These are phyloP conservation scores for Euproctis similis DNA, from an alignment of 2,888 invertebrate species.

Conservation along the genomic window DNA sequence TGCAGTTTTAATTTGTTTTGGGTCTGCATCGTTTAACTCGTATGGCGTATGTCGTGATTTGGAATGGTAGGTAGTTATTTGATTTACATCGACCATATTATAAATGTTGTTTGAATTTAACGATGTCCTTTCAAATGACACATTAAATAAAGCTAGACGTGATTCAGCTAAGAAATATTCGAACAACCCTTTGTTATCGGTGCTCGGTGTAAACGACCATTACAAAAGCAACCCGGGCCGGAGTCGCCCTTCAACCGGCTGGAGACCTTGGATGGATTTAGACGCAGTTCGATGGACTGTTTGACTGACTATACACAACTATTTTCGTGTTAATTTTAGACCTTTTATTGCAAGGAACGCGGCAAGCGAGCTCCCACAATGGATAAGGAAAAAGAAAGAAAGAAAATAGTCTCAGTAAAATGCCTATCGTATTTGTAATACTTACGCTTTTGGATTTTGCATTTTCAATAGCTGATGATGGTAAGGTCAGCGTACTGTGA, in stretches of 20 bases:
- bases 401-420: no score
- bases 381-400: slow-evolving; percentile 27
- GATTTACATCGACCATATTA: slow-evolving; percentile 8
- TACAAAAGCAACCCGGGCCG: slow-evolving; percentile 58
- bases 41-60: slow-evolving; percentile 60
- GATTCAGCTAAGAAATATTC: slow-evolving; percentile 54
- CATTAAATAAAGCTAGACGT: slow-evolving; percentile 35
- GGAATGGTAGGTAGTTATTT: no score
- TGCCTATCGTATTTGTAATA: slow-evolving; percentile 22
- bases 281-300: slow-evolving; percentile 68
- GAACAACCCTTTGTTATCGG: slow-evolving; percentile 67
- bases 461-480: slow-evolving; percentile 27
- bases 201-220: slow-evolving; percentile 63
- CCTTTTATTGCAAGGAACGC: slow-evolving; percentile 54
- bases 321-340: slow-evolving; percentile 50
- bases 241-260: slow-evolving; percentile 70
- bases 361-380: slow-evolving; percentile 43
- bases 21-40: slow-evolving; percentile 32
- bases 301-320: slow-evolving; percentile 52
- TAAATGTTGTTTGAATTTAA: slow-evolving; percentile 13
- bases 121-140: slow-evolving; percentile 25
- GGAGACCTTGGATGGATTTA: slow-evolving; percentile 74
- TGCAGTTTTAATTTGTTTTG: slow-evolving; percentile 37
- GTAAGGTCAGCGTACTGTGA: slow-evolving; percentile 54
- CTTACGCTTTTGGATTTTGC: slow-evolving; percentile 28